Evolutionary conservation across 2,113 vertebrate species (phyloP).

Genomic region (Gnathonemus echidnorhynchus): DNA sequence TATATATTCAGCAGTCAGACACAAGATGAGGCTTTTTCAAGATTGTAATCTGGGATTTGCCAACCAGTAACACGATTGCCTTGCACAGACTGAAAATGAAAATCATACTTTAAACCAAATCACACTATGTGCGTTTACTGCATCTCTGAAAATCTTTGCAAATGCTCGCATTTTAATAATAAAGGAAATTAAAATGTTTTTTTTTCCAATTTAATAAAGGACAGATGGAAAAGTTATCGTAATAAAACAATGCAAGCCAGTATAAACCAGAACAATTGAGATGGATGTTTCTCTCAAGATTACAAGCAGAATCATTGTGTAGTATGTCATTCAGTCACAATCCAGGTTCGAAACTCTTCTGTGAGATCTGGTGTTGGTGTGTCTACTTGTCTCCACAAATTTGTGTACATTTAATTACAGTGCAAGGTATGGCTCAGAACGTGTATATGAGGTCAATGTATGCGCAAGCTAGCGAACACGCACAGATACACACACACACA

Average conservation of each 20-base stretch:
- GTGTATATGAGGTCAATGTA: not conserved
- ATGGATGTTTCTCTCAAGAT: not conserved
- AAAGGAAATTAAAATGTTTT: not conserved
- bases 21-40: conserved; percentile 3
- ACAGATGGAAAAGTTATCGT: not conserved
- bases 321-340: not conserved
- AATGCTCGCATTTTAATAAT: not conserved
- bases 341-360: not conserved
- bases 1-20: not conserved
- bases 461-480: not conserved
- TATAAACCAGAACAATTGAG: not conserved
- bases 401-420: not conserved
- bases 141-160: not conserved
- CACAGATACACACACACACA: not conserved
- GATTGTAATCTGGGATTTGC: conserved; percentile 7
- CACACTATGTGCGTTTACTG: not conserved
- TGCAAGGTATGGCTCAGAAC: not conserved
- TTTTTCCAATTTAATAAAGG: not conserved
- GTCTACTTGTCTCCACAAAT: not conserved
- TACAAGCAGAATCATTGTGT: not conserved
- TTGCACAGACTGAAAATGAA: not conserved
- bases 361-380: not conserved
- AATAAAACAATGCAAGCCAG: not conserved
- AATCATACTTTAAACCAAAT: conserved; percentile 3
- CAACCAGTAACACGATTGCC: not conserved